Evolutionary conservation across 2,113 vertebrate genomes (phyloP), one percentile per base, ranked within the genome.

Genomic region (Girardinichthys multiradiatus): DNA sequence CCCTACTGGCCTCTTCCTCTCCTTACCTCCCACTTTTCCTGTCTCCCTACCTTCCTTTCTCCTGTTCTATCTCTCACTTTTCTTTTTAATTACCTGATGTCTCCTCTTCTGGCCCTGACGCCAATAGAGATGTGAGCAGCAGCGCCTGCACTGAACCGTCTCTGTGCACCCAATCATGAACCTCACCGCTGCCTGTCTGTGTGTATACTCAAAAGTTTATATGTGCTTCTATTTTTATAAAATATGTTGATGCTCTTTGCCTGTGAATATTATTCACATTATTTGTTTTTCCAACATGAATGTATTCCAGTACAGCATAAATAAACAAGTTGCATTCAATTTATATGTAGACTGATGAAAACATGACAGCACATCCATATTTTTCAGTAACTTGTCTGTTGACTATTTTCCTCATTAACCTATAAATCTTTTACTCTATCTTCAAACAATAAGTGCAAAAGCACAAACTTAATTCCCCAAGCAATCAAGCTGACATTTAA

Each of bases 21-120:
- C 51, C 68, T 80, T 76, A 74, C 77, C 80, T 70, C 83, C 76
- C 68, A 67, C 77, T 73, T 73, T 17, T 15, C 24, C 26, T 28
- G 30, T 51, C 51, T 64, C 35, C 48, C 63, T 24, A 68, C 17
- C 45, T 45, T 58, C 33, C 37, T 51, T 45, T 57, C 72, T 61
- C 42, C 37, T 76, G 74, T 81, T 80, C 84, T 66, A 79, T 85
- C 80, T 82, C 84, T 84, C 89, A 81, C 76, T 88, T 89, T 85
- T 90, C 86, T 88, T 91, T 93, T 92, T 93, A 92, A 94, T 94
- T 93, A 93, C 88, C 87, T 86, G 86, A 90, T 88, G 88, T 92
- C 84, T 93, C 85, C 84, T 86, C 75, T 83, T 82, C 72, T 82
- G 77, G 86, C 83, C 85, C 87, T 87, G 88, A 88, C 83, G 78